Conservation (phyloP, 2,888 invertebrate genomes). For the Argyresthia albistria region DNA sequence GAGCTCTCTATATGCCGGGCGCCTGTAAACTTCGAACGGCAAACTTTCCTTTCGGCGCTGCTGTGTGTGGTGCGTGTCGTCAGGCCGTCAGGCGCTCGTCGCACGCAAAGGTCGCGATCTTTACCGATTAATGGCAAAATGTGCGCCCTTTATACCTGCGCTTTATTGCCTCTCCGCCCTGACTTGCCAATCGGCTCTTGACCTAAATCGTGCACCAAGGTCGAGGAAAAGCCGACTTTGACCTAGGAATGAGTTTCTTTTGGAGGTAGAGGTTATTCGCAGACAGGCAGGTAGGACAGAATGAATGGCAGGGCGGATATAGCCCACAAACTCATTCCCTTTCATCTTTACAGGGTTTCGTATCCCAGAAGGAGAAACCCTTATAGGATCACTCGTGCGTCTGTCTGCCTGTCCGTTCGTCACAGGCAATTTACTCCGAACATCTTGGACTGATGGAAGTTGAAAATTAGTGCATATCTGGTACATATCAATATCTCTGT, state of each 20-base stretch:
- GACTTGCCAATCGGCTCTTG: conserved; percentile 24
- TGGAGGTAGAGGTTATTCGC: too few species aligned
- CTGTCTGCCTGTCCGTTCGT: too few species aligned
- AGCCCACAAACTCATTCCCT: too few species aligned
- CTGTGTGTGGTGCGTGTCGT: conserved; percentile 34
- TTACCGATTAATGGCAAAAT: conserved; percentile 42
- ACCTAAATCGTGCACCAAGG: conserved; percentile 34
- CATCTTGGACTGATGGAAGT: too few species aligned
- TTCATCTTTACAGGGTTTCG: too few species aligned
- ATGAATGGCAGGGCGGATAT: too few species aligned
- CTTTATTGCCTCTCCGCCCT: conserved; percentile 47
- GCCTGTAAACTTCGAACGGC: conserved; percentile 43
- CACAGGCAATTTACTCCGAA: too few species aligned
- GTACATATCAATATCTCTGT: too few species aligned
- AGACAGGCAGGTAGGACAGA: too few species aligned
- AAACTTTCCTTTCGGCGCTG: conserved; percentile 17
- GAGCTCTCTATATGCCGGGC: conserved; percentile 14
- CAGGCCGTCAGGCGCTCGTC: conserved; percentile 44
- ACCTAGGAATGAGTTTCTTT: conserved; percentile 1
- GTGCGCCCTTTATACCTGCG: conserved; percentile 33
- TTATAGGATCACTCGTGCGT: too few species aligned
- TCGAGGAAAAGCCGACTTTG: conserved; percentile 18
- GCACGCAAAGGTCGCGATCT: conserved; percentile 59
- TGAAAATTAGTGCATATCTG: too few species aligned
- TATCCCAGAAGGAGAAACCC: too few species aligned